These are phyloP conservation scores for Ictalurus furcatus DNA, from an alignment of 2,113 vertebrate genomes.

Conservation along the genomic window DNA sequence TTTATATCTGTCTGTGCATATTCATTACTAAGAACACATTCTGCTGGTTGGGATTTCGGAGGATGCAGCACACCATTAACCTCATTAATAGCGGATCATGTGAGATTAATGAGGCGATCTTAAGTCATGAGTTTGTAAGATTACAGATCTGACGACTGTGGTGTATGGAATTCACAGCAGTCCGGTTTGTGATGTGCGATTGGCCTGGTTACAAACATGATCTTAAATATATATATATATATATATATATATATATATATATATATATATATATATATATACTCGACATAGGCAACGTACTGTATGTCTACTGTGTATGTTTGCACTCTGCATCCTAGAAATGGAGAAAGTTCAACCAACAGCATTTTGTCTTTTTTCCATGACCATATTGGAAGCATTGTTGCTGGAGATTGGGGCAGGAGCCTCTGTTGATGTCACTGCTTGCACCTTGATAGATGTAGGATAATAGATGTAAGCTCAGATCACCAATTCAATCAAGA, in stretches of 20 bases:
- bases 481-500: constrained; percentile 40
- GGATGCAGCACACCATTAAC: background rate
- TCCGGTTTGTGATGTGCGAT: background rate
- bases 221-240: no score
- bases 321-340: background rate
- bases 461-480: constrained; percentile 38
- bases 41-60: constrained; percentile 11
- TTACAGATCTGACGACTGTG: background rate
- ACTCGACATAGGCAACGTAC: no score
- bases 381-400: background rate
- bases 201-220: background rate
- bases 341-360: background rate
- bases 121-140: background rate
- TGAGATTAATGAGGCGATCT: constrained; percentile 20
- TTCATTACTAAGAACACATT: background rate
- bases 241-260: no score
- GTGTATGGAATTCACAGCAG: background rate
- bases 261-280: background rate
- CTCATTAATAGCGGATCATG: constrained; percentile 15
- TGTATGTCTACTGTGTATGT: no score
- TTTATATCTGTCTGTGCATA: background rate
- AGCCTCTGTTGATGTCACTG: constrained; percentile 5
- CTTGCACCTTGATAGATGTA: constrained; percentile 24
- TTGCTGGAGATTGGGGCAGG: background rate
- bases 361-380: background rate